A percentile compares a stretch with the other conserved stretches of the same genome.
Conservation (phyloP, 2,797 vertebrate species). For the Neosilurus mollespiculum region DNA sequence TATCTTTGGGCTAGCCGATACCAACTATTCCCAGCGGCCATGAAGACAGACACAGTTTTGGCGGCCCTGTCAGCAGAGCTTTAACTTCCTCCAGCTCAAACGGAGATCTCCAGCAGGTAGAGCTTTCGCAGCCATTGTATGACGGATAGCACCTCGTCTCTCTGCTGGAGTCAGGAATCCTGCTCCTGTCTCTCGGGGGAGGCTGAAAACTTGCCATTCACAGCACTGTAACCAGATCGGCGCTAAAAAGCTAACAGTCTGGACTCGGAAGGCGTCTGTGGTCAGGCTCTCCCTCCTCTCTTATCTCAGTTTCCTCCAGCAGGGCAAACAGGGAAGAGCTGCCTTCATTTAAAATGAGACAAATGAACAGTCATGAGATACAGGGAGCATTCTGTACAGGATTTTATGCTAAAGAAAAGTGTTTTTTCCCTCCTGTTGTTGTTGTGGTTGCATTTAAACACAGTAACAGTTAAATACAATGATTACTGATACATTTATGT, state of each 20-base stretch:
- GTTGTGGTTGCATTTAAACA: neutral
- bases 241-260: slow-evolving; percentile 80
- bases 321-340: slow-evolving; percentile 65
- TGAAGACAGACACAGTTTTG: slow-evolving; percentile 55
- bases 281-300: slow-evolving; percentile 68
- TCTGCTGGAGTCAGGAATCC: slow-evolving; percentile 78
- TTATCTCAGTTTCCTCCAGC: slow-evolving; percentile 73
- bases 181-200: slow-evolving; percentile 77
- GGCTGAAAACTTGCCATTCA: slow-evolving; percentile 74
- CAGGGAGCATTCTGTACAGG: neutral
- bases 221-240: slow-evolving; percentile 82
- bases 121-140: slow-evolving; percentile 33
- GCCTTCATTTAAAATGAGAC: slow-evolving; percentile 65
- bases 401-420: slow-evolving; percentile 26
- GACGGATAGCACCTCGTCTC: slow-evolving; percentile 76
- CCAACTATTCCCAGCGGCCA: slow-evolving; percentile 55
- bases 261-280: slow-evolving; percentile 78
- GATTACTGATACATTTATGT: neutral
- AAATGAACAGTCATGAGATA: slow-evolving; percentile 62
- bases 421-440: neutral
- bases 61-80: slow-evolving; percentile 56
- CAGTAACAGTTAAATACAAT: neutral
- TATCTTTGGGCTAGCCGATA: slow-evolving; percentile 55
- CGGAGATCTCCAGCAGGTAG: slow-evolving; percentile 38
- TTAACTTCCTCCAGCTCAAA: slow-evolving; percentile 55